These are phyloP conservation scores for Aspidiotus rigidus DNA, from an alignment of 2,888 invertebrate species.

Conservation along the genomic window DNA sequence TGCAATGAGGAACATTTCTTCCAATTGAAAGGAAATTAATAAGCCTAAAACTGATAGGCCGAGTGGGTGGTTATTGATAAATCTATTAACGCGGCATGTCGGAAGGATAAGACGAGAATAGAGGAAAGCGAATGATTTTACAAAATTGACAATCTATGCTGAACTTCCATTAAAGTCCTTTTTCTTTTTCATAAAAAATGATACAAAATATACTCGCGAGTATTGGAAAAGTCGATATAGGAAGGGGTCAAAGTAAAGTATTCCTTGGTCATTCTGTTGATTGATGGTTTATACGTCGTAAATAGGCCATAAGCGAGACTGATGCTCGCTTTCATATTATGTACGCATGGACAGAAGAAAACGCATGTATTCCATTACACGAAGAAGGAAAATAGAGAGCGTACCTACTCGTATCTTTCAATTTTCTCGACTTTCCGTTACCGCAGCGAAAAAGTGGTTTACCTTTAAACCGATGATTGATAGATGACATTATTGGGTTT, in stretches of 20 bases:
- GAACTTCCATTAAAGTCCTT: slow-evolving; percentile 24
- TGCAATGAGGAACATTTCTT: too few species aligned
- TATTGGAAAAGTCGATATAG: neutral
- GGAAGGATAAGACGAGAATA: neutral
- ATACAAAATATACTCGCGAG: slow-evolving; percentile 23
- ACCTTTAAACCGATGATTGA: too few species aligned
- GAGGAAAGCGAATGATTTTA: slow-evolving; percentile 11
- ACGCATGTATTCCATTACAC: neutral
- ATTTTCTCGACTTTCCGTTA: too few species aligned
- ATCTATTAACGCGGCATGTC: neutral
- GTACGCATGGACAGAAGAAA: neutral
- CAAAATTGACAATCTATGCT: slow-evolving; percentile 27
- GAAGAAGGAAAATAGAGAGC: neutral
- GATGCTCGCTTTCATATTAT: slow-evolving; percentile 13
- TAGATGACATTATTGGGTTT: too few species aligned
- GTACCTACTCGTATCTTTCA: too few species aligned
- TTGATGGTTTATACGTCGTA: slow-evolving; percentile 26
- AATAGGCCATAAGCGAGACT: slow-evolving; percentile 24
- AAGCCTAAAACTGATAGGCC: too few species aligned
- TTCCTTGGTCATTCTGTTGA: slow-evolving; percentile 29
- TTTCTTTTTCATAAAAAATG: slow-evolving; percentile 22
- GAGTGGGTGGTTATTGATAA: neutral
- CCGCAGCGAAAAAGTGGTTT: too few species aligned
- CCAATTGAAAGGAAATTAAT: too few species aligned
- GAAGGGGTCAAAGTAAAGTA: slow-evolving; percentile 6